Evolutionary conservation across 2,797 vertebrate genomes (phyloP), one percentile per base, ranked within the genome.

Genomic region (Hydrocynus forskahlii): DNA sequence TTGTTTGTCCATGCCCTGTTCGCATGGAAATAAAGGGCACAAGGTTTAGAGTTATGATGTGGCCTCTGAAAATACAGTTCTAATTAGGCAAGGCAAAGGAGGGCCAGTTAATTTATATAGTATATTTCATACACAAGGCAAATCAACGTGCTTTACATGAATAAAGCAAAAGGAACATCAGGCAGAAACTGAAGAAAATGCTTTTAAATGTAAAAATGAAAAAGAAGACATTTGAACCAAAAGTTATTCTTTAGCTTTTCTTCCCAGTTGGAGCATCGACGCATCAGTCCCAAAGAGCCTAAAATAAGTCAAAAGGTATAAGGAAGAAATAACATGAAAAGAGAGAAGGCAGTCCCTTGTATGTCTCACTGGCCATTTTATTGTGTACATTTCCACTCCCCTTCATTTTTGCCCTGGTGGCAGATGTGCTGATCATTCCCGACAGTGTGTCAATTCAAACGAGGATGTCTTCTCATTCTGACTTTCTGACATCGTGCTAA

Each of bases 401-500:
- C 2, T 35, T 55, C 29, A 13, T 29, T 54, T 19, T 72, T 19
- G 70, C 29, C 50, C 29, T 1, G 2, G 23, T 54, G 25, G 25
- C 21, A 54, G 48, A 17, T 7, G 4, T 16, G 16, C 64, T 69
- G 66, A 69, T 40, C 40, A 9, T 23, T 45, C 48, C 23, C 52
- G 48, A 71, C 70, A 72, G 70, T 23, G n/a, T 71, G 68, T 71
- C 50, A 72, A 10, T 35, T 54, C 52, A 55, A 38, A 35, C 48
- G 52, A 57, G 70, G 70, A 35, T 29, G 59, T 64, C 43, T 64
- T 66, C 75, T 76, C 71, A 79, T 76, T 40, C 52, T 7, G 40
- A 38, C 72, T 84, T 38, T 54, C 55, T 77, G 70, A 64, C 13
- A 13, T 2, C 6, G 23, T 69, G 73, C 54, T 66, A 66, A 45